Conservation (phyloP, 2,888 invertebrate species). For the Chydorus sphaericus region DNA sequence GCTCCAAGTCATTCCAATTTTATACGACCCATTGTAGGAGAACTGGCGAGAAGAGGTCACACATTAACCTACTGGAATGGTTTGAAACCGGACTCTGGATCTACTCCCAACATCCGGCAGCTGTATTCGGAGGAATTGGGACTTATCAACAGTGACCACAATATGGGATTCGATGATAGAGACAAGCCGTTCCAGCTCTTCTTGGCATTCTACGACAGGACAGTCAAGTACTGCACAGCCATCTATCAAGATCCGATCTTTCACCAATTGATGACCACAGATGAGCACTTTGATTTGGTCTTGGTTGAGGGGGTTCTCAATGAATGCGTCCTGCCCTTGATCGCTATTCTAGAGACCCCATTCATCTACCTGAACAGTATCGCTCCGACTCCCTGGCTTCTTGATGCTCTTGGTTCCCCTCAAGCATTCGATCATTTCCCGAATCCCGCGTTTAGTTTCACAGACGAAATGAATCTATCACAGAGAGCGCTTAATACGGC, state of each 20-base stretch:
- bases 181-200: background rate
- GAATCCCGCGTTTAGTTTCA: background rate
- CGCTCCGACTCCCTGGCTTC: background rate
- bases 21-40: background rate
- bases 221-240: background rate
- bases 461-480: background rate
- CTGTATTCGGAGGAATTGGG: background rate
- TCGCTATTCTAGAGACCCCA: conserved; percentile 51
- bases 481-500: background rate
- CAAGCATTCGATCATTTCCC: background rate
- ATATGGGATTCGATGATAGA: background rate
- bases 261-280: background rate
- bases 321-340: conserved; percentile 59
- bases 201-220: background rate
- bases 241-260: background rate
- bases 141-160: background rate
- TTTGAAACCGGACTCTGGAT: background rate
- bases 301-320: conserved; percentile 49
- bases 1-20: background rate
- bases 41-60: background rate
- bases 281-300: conserved; percentile 41
- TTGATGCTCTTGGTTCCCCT: background rate
- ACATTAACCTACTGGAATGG: background rate
- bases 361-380: conserved; percentile 38
- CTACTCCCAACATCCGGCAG: background rate